Percentiles rank a stretch among this genome's conserved stretches.
Evolutionary conservation across 2,888 invertebrate genomes (phyloP).

Genomic region (Phortica magna): DNA sequence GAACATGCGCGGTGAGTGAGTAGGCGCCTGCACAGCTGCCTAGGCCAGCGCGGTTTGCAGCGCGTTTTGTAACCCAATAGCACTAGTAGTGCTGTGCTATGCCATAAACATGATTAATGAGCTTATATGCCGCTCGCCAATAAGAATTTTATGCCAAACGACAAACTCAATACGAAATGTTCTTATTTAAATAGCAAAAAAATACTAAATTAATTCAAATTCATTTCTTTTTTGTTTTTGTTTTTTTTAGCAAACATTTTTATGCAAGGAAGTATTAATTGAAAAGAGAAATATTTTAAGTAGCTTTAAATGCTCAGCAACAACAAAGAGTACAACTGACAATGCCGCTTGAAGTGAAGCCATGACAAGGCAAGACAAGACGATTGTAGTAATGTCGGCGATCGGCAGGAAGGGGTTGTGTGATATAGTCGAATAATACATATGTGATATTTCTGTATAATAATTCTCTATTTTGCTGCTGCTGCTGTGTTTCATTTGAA

Average conservation of each 20-base stretch:
- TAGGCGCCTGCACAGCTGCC: too few species aligned
- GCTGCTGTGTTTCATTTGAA: constrained; percentile 5
- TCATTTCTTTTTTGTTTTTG: not conserved
- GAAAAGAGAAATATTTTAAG: not conserved
- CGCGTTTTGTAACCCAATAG: too few species aligned
- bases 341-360: not conserved
- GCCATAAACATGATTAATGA: too few species aligned
- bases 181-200: not conserved
- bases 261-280: not conserved
- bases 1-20: too few species aligned
- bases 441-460: not conserved
- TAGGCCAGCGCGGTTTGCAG: too few species aligned
- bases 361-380: too few species aligned
- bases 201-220: not conserved
- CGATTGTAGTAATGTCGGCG: not conserved
- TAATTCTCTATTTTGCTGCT: not conserved
- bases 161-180: not conserved
- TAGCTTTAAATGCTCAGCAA: not conserved
- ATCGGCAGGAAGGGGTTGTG: too few species aligned
- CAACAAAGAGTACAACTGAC: not conserved
- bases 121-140: too few species aligned
- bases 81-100: too few species aligned
- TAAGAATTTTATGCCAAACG: too few species aligned
- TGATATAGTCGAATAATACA: too few species aligned
- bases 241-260: not conserved